Evolutionary conservation across 2,113 vertebrate species (phyloP).

Genomic region (Uria lomvia): DNA sequence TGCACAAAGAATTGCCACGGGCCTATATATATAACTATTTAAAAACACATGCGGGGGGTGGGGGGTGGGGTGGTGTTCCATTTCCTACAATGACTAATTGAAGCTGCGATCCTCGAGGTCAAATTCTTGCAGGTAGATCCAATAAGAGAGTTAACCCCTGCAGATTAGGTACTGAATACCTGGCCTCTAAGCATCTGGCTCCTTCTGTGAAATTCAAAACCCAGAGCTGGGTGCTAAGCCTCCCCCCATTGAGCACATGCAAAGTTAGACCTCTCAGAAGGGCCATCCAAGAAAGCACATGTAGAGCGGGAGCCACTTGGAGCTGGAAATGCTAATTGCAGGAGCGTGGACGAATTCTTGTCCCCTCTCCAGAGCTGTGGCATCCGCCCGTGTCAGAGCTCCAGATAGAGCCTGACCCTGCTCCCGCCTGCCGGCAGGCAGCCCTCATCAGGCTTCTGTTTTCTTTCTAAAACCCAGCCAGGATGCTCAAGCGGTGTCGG

Average conservation of each 20-base stretch:
- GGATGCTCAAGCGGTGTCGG: background rate
- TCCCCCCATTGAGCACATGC: background rate
- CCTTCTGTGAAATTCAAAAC: conserved; percentile 58
- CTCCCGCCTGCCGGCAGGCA: background rate
- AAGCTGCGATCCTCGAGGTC: background rate
- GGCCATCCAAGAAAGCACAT: conserved; percentile 44
- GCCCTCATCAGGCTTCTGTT: background rate
- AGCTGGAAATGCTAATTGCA: conserved; percentile 59
- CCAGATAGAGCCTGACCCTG: conserved; percentile 30
- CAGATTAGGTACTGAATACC: conserved; percentile 34
- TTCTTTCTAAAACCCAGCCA: conserved; percentile 30
- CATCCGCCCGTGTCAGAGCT: conserved; percentile 8
- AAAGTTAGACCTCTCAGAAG: conserved; percentile 47
- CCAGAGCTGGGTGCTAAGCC: conserved; percentile 17
- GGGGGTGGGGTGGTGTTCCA: background rate
- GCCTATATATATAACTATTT: background rate
- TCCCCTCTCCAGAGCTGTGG: background rate
- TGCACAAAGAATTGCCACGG: background rate
- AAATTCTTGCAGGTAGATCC: conserved; percentile 37
- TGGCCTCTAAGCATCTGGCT: conserved; percentile 33
- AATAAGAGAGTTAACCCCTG: background rate
- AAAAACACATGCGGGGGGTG: accelerated
- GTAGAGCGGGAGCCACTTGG: background rate
- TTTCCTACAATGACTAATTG: background rate
- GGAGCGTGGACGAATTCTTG: conserved; percentile 43